Conservation (phyloP, 2,888 invertebrate genomes). For the Oeneis ivallda region DNA sequence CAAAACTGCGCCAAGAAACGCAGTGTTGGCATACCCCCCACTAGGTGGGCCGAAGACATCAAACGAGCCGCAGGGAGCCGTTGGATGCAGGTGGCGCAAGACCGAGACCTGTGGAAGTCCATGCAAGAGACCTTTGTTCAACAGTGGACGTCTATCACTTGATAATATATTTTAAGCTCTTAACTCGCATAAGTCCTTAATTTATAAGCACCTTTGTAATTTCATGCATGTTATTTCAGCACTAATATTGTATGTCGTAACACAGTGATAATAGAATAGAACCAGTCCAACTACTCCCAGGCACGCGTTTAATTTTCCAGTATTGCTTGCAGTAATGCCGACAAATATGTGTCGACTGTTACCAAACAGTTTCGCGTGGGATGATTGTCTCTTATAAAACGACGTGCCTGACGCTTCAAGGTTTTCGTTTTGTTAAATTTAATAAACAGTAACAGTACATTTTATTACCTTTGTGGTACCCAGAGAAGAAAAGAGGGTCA, state of each 20-base stretch:
- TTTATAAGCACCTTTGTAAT: neutral
- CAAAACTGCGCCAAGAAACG: too few relatives aligned
- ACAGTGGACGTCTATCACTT: too few relatives aligned
- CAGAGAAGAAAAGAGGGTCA: neutral
- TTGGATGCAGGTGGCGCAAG: too few relatives aligned
- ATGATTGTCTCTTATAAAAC: slow-evolving; percentile 20
- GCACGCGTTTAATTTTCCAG: slow-evolving; percentile 21
- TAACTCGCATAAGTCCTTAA: neutral
- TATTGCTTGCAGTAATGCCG: slow-evolving; percentile 16
- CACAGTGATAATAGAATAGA: slow-evolving; percentile 3
- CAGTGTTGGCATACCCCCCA: too few relatives aligned
- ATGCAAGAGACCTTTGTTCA: too few relatives aligned
- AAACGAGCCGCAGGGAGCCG: too few relatives aligned
- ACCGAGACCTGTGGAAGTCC: too few relatives aligned
- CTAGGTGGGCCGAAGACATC: too few relatives aligned
- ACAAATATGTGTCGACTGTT: slow-evolving; percentile 18
- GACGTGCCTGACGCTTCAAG: slow-evolving; percentile 17
- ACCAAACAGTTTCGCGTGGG: slow-evolving; percentile 1
- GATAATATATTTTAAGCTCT: too few relatives aligned
- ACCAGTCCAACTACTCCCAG: slow-evolving; percentile 12
- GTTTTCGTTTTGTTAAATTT: slow-evolving; percentile 10
- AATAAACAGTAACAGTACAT: slow-evolving; percentile 7
- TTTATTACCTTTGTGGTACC: slow-evolving; percentile 8
- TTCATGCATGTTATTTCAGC: neutral
- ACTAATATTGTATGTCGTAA: slow-evolving; percentile 1